Base-by-base conservation (phyloP, 2,888 invertebrate species). In the Aleiodes testaceus region DNA sequence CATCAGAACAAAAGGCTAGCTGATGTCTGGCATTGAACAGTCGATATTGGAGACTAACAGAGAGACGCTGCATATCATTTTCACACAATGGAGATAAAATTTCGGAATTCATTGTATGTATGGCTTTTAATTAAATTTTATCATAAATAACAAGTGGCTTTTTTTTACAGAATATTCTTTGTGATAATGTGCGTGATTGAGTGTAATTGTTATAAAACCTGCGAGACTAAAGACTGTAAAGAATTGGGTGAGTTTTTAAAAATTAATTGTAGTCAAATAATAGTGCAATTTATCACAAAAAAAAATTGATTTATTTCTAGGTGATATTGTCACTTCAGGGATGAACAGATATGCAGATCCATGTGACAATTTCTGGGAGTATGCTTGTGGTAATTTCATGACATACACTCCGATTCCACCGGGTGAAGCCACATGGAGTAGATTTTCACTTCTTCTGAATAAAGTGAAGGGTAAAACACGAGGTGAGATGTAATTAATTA, bases 361-460 rank as follows among this genome's bases (percentile, higher is more conserved):
- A 14, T 73, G 73, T 52, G 70, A 73, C 22, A 49, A 73, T 59
- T 73, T 73, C 36, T 73, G 69, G 49, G 68, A 73, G 18, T 70
- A 47, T 55, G 26, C 49, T 5, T 73, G 73, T 20, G 73, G 70
- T 26, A 53, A 42, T 66, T 52, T 36, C 18, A 52, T 63, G 11
- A 18, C 63, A 0, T 11, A 45, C 1, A 47, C 47, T n/a, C 20
- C 52, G 14, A 69, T 66, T 22, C 74, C 74, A 7, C 36, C 52
- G n/a, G 63, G 66, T n/a, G 7, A n/a, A 11, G 18, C 52, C 3
- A 4, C 20, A 0, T 74, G 71, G 74, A 63, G 47, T 55, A 14
- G 45, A 26, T 52, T 45, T 63, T 9, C n/a, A 1, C 16, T 71
- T 0, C 5, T 50, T 20, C 16, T 52, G 4, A 26, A 52, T 11